These are phyloP conservation scores for Phenacoccus solenopsis DNA, from an alignment of 1,140 invertebrate genomes.

Conservation along the genomic window DNA sequence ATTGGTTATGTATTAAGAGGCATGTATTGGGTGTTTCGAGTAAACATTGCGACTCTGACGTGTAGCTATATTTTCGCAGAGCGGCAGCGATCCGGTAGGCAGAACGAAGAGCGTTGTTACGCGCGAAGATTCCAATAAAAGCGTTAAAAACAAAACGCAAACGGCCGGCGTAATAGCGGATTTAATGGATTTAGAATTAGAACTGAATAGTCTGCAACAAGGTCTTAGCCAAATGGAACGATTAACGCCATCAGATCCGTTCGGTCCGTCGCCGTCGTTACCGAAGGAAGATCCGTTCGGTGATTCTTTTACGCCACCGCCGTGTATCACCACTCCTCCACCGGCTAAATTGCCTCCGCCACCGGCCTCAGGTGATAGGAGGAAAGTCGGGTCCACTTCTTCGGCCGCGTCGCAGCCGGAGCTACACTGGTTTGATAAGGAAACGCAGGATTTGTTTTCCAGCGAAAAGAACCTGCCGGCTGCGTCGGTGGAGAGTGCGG, in stretches of 20 bases:
- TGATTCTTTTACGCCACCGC: slow-evolving; percentile 56
- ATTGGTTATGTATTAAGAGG: too few species aligned
- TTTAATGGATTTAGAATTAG: slow-evolving; percentile 83
- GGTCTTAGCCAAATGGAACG: slow-evolving; percentile 77
- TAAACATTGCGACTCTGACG: too few species aligned
- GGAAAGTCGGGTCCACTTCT: slow-evolving; percentile 27
- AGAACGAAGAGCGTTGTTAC: slow-evolving; percentile 14
- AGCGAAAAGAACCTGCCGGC: neutral
- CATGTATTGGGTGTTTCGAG: too few species aligned
- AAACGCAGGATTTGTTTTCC: slow-evolving; percentile 37
- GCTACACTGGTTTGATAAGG: slow-evolving; percentile 39
- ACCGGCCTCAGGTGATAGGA: slow-evolving; percentile 27
- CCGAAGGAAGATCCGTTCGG: slow-evolving; percentile 58
- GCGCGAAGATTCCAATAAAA: neutral
- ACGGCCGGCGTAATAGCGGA: slow-evolving; percentile 47
- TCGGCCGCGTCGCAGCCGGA: slow-evolving; percentile 23
- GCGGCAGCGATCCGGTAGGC: slow-evolving; percentile 8
- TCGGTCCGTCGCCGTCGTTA: slow-evolving; percentile 32
- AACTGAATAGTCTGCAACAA: slow-evolving; percentile 76
- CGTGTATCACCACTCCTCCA: slow-evolving; percentile 30
- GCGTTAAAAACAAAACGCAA: slow-evolving; percentile 19
- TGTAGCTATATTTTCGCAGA: too few species aligned
- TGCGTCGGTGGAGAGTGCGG: neutral
- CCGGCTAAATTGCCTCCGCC: slow-evolving; percentile 33
- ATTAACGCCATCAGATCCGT: slow-evolving; percentile 58